Conservation (phyloP, 2,888 invertebrate genomes). For the Heliothis peltigera region DNA sequence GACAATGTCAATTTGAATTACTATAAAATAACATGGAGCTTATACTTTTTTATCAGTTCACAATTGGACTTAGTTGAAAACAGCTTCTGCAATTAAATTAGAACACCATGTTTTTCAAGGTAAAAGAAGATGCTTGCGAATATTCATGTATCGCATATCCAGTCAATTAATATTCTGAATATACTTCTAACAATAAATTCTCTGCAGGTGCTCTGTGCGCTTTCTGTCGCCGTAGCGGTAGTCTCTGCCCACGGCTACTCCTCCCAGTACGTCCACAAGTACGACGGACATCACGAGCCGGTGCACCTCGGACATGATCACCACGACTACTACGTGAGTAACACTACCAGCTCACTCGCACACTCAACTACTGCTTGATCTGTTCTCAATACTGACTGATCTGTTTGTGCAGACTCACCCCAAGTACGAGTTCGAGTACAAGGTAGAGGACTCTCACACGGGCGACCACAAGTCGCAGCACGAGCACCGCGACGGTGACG, state of each 20-base stretch:
- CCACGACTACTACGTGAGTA: conserved; percentile 39
- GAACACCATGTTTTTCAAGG: too few species aligned
- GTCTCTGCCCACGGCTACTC: conserved; percentile 48
- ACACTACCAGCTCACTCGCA: neutral
- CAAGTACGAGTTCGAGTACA: conserved; percentile 88
- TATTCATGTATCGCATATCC: too few species aligned
- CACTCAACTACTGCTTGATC: too few species aligned
- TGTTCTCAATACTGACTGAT: neutral
- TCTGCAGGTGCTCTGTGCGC: conserved; percentile 42
- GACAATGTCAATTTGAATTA: neutral
- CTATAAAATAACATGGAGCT: too few species aligned
- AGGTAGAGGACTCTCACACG: conserved; percentile 88
- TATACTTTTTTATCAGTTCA: too few species aligned
- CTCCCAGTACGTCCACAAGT: conserved; percentile 63
- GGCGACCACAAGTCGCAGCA: conserved; percentile 87
- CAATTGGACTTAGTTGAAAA: too few species aligned
- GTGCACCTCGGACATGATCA: conserved; percentile 66
- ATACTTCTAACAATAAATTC: too few species aligned
- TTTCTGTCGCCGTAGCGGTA: conserved; percentile 25
- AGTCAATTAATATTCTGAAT: too few species aligned
- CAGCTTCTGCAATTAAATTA: too few species aligned
- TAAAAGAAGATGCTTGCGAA: too few species aligned
- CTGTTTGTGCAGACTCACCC: conserved; percentile 75
- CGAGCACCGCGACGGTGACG: conserved; percentile 85
- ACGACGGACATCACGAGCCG: conserved; percentile 73